Conservation (phyloP, 2,888 invertebrate genomes). For the Himalopsyche japonica region DNA sequence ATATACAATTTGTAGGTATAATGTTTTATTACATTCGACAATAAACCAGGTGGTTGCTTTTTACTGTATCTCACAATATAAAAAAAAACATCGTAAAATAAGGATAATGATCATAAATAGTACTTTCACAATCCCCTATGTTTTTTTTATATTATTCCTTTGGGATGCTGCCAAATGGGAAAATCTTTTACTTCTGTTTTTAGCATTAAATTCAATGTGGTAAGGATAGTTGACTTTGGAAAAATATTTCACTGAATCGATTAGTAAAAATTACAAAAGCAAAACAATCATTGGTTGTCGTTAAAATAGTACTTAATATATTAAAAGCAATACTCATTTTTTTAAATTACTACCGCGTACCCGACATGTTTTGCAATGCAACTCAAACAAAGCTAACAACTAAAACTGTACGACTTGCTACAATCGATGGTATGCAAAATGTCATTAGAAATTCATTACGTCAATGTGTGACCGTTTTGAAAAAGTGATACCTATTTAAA, state of each 20-base stretch:
- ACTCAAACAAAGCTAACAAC: no score
- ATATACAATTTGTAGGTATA: background rate
- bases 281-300: background rate
- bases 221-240: background rate
- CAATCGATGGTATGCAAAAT: no score
- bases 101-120: background rate
- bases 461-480: no score
- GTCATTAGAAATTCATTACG: no score
- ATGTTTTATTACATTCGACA: background rate
- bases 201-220: background rate
- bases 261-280: background rate
- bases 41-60: background rate
- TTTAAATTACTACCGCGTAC: no score
- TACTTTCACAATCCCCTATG: background rate
- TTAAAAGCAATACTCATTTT: no score
- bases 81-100: background rate
- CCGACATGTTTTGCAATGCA: no score
- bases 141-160: background rate
- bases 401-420: no score
- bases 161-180: background rate
- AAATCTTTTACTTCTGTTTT: background rate
- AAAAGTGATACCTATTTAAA: no score
- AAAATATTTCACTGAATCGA: background rate
- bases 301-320: no score
- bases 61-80: background rate